phyloP scores from a whole-genome alignment of 1,140 invertebrate species.

The Callitettix versicolor region DNA sequence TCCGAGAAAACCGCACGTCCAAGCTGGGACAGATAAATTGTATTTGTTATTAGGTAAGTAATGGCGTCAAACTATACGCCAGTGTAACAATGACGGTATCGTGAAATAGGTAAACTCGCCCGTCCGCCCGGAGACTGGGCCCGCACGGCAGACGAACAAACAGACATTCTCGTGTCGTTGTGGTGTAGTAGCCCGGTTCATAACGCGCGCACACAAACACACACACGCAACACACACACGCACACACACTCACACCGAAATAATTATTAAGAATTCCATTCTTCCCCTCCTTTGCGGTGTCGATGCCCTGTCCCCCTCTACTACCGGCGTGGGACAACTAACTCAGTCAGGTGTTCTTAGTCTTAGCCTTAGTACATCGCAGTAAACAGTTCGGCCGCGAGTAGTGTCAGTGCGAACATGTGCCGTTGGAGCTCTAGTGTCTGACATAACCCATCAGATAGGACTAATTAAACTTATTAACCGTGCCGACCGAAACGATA shows the following conservation, averaged over 20 bases:
- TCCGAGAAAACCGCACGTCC: too few species aligned
- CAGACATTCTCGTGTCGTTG: slow-evolving; percentile 3
- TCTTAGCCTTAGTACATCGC: neutral
- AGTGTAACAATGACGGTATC: too few species aligned
- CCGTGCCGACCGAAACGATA: too few species aligned
- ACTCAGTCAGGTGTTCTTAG: slow-evolving; percentile 1
- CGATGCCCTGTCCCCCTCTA: slow-evolving; percentile 15
- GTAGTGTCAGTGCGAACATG: slow-evolving; percentile 1
- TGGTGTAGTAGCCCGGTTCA: slow-evolving; percentile 16
- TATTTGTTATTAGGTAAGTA: too few species aligned
- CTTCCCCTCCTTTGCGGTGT: slow-evolving; percentile 15
- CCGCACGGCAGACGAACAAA: neutral
- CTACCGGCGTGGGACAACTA: slow-evolving; percentile 1
- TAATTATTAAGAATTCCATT: slow-evolving; percentile 21
- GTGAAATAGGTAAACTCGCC: too few species aligned
- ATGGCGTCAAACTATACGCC: too few species aligned
- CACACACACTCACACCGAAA: slow-evolving; percentile 18
- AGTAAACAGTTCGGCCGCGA: neutral
- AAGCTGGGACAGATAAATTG: too few species aligned
- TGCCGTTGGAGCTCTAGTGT: slow-evolving; percentile 11
- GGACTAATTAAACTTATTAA: too few species aligned
- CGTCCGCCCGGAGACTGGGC: too few species aligned
- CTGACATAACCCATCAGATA: too few species aligned
- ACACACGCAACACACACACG: slow-evolving; percentile 7
- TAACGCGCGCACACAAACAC: slow-evolving; percentile 10